A percentile compares a stretch with the other conserved stretches of the same genome.
Evolutionary conservation across 2,888 invertebrate species (phyloP).

Genomic region (Agrotis exclamationis): DNA sequence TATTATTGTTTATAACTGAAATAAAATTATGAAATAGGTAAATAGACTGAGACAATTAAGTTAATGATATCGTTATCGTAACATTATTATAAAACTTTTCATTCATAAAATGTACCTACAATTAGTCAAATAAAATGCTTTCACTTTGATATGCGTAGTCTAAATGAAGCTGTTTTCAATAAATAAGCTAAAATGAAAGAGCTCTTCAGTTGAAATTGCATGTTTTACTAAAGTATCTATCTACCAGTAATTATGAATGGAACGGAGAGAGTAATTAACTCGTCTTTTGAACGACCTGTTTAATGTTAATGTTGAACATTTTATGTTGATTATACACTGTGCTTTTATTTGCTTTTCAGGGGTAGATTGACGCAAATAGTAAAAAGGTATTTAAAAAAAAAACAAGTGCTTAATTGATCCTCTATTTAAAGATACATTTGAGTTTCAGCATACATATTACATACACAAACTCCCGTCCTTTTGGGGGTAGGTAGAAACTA

Average conservation of each 20-base stretch:
- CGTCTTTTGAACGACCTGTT: constrained; percentile 5
- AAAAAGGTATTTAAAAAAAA: too few relatives aligned
- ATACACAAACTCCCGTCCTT: too few relatives aligned
- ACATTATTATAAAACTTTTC: too few relatives aligned
- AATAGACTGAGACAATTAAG: background rate
- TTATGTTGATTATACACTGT: constrained; percentile 4
- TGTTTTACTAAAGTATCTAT: constrained; percentile 9
- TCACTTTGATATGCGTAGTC: background rate
- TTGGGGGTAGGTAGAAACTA: too few relatives aligned
- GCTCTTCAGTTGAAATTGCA: background rate
- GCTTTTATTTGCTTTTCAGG: background rate
- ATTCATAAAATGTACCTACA: background rate
- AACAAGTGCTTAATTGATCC: too few relatives aligned
- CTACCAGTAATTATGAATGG: background rate
- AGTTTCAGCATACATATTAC: too few relatives aligned
- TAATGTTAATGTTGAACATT: constrained; percentile 3
- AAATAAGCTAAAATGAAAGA: background rate
- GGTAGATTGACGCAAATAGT: too few relatives aligned
- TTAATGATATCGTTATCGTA: too few relatives aligned
- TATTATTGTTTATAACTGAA: background rate
- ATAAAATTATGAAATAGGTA: background rate
- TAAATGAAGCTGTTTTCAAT: background rate
- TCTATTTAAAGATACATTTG: too few relatives aligned
- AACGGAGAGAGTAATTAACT: constrained; percentile 21
- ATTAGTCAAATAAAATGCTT: background rate